These are phyloP conservation scores for Ochropacha duplaris DNA, from an alignment of 2,888 invertebrate genomes.

Conservation along the genomic window DNA sequence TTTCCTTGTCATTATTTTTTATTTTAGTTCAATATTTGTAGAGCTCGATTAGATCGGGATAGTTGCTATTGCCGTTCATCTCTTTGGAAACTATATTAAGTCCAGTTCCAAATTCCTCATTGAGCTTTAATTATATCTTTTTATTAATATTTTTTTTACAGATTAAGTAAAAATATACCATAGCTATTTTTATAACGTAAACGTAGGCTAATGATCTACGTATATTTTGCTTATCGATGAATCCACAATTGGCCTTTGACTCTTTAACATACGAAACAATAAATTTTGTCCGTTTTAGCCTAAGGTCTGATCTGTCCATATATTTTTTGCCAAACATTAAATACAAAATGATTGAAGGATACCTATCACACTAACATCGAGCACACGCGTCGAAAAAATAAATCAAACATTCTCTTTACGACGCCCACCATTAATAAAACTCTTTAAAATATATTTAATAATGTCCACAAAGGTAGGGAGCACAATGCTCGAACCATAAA, in stretches of 20 bases:
- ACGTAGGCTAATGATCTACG: neutral
- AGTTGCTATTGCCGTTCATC: too few species aligned
- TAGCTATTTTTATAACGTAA: neutral
- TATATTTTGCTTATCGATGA: neutral
- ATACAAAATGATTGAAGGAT: conserved; percentile 68
- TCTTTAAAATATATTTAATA: conserved; percentile 83
- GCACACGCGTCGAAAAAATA: conserved; percentile 83
- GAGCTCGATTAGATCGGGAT: too few species aligned
- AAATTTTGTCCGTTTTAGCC: neutral
- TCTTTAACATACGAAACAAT: neutral
- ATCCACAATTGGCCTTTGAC: neutral
- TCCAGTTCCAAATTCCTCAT: too few species aligned
- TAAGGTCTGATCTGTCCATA: neutral
- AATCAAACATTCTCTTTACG: conserved; percentile 76
- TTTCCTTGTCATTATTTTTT: too few species aligned
- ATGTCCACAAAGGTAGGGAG: conserved; percentile 78
- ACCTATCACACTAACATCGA: conserved; percentile 60
- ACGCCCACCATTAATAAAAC: conserved; percentile 83
- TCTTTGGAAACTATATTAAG: too few species aligned
- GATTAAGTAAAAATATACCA: neutral
- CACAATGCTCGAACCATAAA: conserved; percentile 79
- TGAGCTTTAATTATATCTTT: too few species aligned
- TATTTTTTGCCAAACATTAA: conserved; percentile 13
- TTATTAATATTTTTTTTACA: neutral
- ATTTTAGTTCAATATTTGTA: too few species aligned